Conservation (phyloP, 2,797 vertebrate genomes). For the Arnoldichthys spilopterus region DNA sequence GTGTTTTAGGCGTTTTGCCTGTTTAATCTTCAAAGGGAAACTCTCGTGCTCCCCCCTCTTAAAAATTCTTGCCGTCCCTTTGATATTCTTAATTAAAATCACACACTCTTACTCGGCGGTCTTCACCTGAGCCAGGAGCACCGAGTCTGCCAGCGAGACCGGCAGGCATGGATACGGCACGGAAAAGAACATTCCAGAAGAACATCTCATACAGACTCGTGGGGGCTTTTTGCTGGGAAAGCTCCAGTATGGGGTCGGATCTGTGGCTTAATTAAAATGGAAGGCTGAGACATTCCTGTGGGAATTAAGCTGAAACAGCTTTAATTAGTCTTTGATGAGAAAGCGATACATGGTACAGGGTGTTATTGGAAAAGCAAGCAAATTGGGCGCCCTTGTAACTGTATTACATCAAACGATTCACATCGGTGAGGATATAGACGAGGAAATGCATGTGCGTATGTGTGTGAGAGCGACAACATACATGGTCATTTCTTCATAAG, state of each 20-base stretch:
- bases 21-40: constrained; percentile 28
- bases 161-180: neutral
- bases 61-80: neutral
- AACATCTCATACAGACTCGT: constrained; percentile 9
- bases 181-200: constrained; percentile 41
- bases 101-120: neutral
- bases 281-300: constrained; percentile 62
- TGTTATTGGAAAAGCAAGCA: constrained; percentile 58
- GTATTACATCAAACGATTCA: constrained; percentile 52
- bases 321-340: constrained; percentile 74
- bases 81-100: constrained; percentile 46
- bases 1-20: neutral
- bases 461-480: neutral
- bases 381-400: constrained; percentile 58
- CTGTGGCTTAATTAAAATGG: constrained; percentile 55
- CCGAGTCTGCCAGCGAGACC: constrained; percentile 11
- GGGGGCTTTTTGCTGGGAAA: constrained; percentile 37
- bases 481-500: neutral
- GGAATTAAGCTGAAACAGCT: constrained; percentile 65
- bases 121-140: neutral
- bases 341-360: constrained; percentile 59
- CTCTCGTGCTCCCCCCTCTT: neutral
- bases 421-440: neutral
- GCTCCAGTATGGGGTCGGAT: constrained; percentile 22
- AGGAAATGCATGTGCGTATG: neutral